Evolutionary conservation across 2,113 vertebrate genomes (phyloP).

Genomic region (Melanerpes aurifrons): DNA sequence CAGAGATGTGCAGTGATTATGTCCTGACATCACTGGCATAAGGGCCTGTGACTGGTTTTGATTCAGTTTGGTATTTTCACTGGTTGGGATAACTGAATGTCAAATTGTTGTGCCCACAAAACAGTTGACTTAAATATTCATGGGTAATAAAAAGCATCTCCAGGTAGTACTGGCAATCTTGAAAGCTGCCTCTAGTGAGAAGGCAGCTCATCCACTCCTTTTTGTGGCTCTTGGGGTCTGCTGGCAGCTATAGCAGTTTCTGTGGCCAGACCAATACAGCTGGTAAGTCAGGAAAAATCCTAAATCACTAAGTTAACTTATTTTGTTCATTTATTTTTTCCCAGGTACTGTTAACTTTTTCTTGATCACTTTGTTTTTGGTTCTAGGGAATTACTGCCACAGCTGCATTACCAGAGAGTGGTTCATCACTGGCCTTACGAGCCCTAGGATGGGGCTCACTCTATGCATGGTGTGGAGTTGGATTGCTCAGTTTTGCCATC

Average conservation of each 20-base stretch:
- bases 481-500: slow-evolving; percentile 83
- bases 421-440: slow-evolving; percentile 87
- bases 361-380: not conserved
- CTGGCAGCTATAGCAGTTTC: not conserved
- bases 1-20: rapidly evolving
- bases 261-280: not conserved
- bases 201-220: not conserved
- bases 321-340: not conserved
- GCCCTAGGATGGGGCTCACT: slow-evolving; percentile 93
- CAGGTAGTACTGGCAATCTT: not conserved
- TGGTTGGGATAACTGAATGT: not conserved
- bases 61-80: not conserved
- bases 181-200: not conserved
- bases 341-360: not conserved
- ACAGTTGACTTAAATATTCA: not conserved
- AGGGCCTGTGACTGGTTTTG: not conserved
- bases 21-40: not conserved
- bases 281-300: not conserved
- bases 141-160: not conserved
- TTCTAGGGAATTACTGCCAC: slow-evolving; percentile 83
- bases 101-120: not conserved
- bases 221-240: not conserved
- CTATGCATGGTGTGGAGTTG: slow-evolving; percentile 90
- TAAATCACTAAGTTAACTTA: not conserved
- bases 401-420: slow-evolving; percentile 83